Conservation (phyloP, 2,888 invertebrate species). For the Eremobia ochroleuca region DNA sequence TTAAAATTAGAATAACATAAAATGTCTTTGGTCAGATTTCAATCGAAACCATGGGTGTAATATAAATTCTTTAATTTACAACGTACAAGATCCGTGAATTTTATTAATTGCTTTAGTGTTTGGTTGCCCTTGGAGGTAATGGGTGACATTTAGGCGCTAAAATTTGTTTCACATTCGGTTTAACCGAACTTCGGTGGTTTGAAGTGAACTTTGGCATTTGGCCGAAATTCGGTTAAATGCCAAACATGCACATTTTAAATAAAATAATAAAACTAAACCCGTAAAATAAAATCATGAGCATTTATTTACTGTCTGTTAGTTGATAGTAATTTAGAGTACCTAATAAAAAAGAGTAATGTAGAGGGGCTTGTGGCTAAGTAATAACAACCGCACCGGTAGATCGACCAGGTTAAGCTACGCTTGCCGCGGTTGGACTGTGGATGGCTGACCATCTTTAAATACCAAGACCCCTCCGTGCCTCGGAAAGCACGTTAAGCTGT, state of each 20-base stretch:
- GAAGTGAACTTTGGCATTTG: background rate
- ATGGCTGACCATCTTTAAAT: no score
- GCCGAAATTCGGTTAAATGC: no score
- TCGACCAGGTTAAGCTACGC: no score
- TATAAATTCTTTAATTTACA: constrained; percentile 68
- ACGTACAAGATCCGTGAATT: constrained; percentile 49
- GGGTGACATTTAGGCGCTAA: constrained; percentile 30
- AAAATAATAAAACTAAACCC: background rate
- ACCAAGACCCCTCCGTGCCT: no score
- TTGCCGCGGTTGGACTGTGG: no score
- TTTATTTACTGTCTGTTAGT: background rate
- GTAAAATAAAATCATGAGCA: background rate
- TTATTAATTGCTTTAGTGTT: constrained; percentile 52
- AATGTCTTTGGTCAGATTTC: constrained; percentile 59
- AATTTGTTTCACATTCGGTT: background rate
- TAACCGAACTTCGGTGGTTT: background rate
- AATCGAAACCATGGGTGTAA: constrained; percentile 62
- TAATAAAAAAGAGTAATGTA: no score
- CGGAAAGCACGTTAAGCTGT: no score
- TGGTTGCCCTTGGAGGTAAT: constrained; percentile 62
- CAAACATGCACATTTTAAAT: no score
- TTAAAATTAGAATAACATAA: constrained; percentile 66
- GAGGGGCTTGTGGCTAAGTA: no score
- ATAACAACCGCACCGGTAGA: no score
- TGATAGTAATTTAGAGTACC: no score